These are phyloP conservation scores for Chinchilla lanigera DNA, from an alignment of 2,113 vertebrate genomes.

Conservation along the genomic window DNA sequence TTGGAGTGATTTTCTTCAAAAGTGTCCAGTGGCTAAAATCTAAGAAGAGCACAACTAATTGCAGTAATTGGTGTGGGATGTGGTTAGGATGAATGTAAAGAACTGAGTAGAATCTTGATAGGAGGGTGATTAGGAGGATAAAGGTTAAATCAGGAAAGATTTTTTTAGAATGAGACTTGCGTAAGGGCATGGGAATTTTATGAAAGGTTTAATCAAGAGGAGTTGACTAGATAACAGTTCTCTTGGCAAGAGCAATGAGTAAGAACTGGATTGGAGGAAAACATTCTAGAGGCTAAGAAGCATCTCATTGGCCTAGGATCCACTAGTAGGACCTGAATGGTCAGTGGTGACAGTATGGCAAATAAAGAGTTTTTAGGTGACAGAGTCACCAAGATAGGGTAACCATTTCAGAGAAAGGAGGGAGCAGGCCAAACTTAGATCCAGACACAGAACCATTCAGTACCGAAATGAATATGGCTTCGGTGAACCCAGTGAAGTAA, in stretches of 20 bases:
- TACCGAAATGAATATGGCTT: not conserved
- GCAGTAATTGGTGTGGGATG: not conserved
- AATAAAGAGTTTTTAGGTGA: not conserved
- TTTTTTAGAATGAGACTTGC: not conserved
- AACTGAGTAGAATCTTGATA: not conserved
- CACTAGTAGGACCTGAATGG: not conserved
- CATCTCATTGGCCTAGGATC: not conserved
- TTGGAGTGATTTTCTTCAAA: not conserved
- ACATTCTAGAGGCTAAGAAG: not conserved
- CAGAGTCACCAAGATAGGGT: not conserved
- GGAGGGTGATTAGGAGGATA: not conserved
- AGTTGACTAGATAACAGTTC: not conserved
- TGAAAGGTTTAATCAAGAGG: not conserved
- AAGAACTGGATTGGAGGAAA: not conserved
- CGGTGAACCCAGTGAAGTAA: not conserved
- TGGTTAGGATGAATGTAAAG: not conserved
- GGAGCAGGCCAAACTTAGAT: not conserved
- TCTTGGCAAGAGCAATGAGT: not conserved
- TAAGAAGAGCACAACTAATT: not conserved
- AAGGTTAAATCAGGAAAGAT: not conserved
- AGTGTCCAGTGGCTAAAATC: not conserved
- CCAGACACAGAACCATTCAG: not conserved
- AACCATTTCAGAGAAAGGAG: not conserved
- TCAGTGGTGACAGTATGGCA: accelerated
- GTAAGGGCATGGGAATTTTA: not conserved